Conservation (phyloP, 2,113 vertebrate species). For the Pomatostomus ruficeps region DNA sequence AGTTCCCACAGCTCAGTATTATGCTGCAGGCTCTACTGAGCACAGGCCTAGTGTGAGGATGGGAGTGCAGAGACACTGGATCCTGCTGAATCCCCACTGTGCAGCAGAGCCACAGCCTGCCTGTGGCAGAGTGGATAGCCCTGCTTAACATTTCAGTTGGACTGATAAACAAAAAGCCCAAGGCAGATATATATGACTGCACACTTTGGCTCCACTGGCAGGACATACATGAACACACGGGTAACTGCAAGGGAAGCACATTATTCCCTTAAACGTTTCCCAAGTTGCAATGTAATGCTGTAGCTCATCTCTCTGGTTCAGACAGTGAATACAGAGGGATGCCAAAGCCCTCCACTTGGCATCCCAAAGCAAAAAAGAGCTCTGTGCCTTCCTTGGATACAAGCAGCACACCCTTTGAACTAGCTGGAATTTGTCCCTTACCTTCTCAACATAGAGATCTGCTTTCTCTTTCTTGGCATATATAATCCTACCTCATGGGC, state of each 20-base stretch:
- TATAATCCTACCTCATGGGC: slow-evolving; percentile 46
- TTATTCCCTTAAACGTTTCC: background rate
- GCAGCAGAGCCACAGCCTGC: background rate
- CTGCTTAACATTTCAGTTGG: background rate
- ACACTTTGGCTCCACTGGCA: background rate
- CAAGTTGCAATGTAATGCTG: background rate
- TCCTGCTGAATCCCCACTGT: background rate
- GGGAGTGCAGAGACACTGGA: background rate
- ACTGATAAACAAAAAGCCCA: background rate
- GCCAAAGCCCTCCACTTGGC: background rate
- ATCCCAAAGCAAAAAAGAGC: background rate
- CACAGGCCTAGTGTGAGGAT: background rate
- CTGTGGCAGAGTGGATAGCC: background rate
- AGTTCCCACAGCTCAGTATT: background rate
- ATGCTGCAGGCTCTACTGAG: background rate
- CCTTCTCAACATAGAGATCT: background rate
- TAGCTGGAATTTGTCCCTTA: background rate
- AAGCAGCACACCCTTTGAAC: background rate
- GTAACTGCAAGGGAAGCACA: background rate
- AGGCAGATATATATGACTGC: background rate
- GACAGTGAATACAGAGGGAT: background rate
- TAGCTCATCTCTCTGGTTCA: background rate
- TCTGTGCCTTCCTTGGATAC: background rate
- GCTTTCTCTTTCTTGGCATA: slow-evolving; percentile 6
- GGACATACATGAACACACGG: background rate